A percentile compares a stretch with the other conserved stretches of the same genome.
phyloP scores from a whole-genome alignment of 2,888 invertebrate genomes.

The Eristalis tenax region DNA sequence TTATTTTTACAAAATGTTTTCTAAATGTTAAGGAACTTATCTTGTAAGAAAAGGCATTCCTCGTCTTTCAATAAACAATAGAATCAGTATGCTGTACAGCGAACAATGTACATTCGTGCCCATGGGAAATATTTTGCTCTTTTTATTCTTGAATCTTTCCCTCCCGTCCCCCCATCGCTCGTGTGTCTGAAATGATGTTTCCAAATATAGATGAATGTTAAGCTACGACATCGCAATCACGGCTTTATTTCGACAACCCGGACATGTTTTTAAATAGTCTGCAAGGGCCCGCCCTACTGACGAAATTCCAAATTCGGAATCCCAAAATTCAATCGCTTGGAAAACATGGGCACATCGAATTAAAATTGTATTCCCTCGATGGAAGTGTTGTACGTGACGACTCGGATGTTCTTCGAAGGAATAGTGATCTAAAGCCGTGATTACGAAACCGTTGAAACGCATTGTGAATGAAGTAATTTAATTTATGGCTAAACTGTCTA shows the following conservation, averaged over 20 bases:
- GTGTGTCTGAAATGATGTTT: too few species aligned
- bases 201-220: neutral
- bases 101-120: conserved; percentile 19
- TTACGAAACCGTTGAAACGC: neutral
- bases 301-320: neutral
- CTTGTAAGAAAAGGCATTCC: conserved; percentile 60
- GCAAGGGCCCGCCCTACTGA: neutral
- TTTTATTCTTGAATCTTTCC: neutral
- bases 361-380: neutral
- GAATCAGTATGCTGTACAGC: neutral
- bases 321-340: neutral
- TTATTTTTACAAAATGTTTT: conserved; percentile 2
- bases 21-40: conserved; percentile 26
- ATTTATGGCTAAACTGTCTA: neutral
- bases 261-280: neutral
- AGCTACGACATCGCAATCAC: neutral
- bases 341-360: neutral
- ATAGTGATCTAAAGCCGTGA: neutral
- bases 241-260: neutral
- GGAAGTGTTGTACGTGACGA: neutral
- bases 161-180: neutral
- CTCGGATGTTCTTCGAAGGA: neutral
- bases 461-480: neutral
- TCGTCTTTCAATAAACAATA: conserved; percentile 41
- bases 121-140: neutral